Evolutionary conservation across 1,140 invertebrate genomes (phyloP), one percentile per base, ranked within the genome.

Genomic region (Coptotermes formosanus): DNA sequence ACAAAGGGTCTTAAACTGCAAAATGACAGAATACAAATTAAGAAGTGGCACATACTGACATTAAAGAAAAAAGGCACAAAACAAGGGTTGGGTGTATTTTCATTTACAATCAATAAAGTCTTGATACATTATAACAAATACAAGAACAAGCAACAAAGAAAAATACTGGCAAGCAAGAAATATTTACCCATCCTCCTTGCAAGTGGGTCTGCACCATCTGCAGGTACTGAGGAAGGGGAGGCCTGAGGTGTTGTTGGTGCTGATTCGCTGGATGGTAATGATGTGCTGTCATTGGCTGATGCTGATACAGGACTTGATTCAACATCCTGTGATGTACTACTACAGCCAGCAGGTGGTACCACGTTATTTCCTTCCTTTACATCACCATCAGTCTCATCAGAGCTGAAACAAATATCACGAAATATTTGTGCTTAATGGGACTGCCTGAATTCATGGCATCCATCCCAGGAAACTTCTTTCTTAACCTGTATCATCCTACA

Each of bases 371-470:
- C 11, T 43, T 85, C 85, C 75, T 85, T 85, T 25, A 45, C 59
- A 30, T 85, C 85, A 44, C 59, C 44, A 30, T n/a, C 2, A 23
- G 59, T 64, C 85, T 85, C 85, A n/a, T 85, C 85, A 64, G 85
- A 85, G n/a, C 85, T 85, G 85, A 55, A 85, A 85, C 32, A 38
- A 1, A 38, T 48, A 38, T 44, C 23, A 16, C 48, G n/a, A 43
- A 85, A 55, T 38, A 83, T 23, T 83, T 83, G 4, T 19, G 19
- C 52, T 19, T 55, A 12, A 55, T 21, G 45, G 14, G 45, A 48
- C 14, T 48, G 11, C 45, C 45, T 12, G 14, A 48, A 16, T 48
- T 12, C 9, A 48, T 48, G 45, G 45, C 45, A 48, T 9, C 9
- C 45, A 48, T 38, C 38, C 38, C 38, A 38, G 38, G 4, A 38